phyloP scores from a whole-genome alignment of 1,140 invertebrate genomes.

The Hypsibius dujardini region DNA sequence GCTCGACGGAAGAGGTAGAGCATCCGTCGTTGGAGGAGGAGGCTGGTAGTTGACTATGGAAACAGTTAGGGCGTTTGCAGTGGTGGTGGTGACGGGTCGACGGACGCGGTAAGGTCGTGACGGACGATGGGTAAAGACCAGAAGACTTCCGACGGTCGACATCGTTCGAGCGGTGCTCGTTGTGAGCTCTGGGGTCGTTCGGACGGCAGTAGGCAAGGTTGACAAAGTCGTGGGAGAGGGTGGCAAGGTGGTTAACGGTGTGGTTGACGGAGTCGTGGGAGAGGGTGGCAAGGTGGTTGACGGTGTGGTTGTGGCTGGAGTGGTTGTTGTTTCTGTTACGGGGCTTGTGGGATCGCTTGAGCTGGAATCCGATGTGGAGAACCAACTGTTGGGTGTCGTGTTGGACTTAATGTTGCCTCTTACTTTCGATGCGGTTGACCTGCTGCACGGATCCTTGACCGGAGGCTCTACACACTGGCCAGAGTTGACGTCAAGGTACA shows the following conservation, averaged over 20 bases:
- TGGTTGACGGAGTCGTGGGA: neutral
- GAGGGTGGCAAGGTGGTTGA: neutral
- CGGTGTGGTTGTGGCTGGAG: neutral
- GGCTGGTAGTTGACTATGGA: no score
- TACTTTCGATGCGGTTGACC: neutral
- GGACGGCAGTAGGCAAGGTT: neutral
- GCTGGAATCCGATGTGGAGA: neutral
- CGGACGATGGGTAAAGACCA: no score
- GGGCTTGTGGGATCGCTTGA: neutral
- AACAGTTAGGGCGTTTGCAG: no score
- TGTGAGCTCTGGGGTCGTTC: neutral
- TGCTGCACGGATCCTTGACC: neutral
- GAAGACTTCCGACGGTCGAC: no score
- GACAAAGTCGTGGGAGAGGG: neutral
- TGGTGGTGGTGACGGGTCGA: no score
- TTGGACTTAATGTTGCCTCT: neutral
- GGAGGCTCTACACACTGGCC: neutral
- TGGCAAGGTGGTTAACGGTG: neutral
- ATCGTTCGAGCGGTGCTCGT: no score
- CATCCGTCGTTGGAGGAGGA: no score
- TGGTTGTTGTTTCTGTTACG: neutral
- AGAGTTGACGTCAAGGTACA: neutral
- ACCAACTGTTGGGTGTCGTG: neutral
- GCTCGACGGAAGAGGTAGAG: no score
- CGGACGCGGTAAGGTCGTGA: no score